Base-by-base conservation (phyloP, 1,140 invertebrate species). In the Chymomyza costata region DNA sequence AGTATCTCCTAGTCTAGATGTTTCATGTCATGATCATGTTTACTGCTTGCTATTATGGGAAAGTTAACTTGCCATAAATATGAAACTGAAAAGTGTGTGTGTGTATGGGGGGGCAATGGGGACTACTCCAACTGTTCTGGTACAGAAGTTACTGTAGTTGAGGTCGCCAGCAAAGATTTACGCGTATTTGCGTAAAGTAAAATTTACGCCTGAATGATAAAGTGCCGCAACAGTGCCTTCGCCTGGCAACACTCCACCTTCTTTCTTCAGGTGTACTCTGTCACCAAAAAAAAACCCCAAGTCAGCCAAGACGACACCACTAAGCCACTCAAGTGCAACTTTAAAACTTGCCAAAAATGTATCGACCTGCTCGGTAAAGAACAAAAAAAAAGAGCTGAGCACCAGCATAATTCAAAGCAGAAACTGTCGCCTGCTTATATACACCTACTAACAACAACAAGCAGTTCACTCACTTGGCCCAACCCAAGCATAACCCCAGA, bases 251-350 rank as follows among this genome's bases (percentile, higher is more conserved):
- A 58, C 44, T n/a, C 40, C 37, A 8, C 13, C 18, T 31, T 13
- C 40, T 17, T 5, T 5, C 21, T 25, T 5, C 21, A 3, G 21
- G 3, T 5, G 21, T 8, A 25, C n/a, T n/a, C n/a, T n/a, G n/a
- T n/a, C n/a, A n/a, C n/a, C n/a, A n/a, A n/a, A n/a, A n/a, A n/a
- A n/a, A n/a, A n/a, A n/a, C n/a, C n/a, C n/a, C n/a, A n/a, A n/a
- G n/a, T n/a, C n/a, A n/a, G n/a, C n/a, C n/a, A n/a, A n/a, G 8
- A 5, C 21, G 21, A 25, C 21, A 19, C 17, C 40, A 52, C 62
- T 78, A 64, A 71, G 71, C 62, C 66, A 78, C 73, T 78, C 73
- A 78, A 78, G 71, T 78, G 71, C 73, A 78, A 78, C 71, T 78
- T 78, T 71, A 67, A 78, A 76, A 64, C 61, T 69, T 78, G 80